Percentiles rank a stretch among this genome's conserved stretches.
Conservation (phyloP, 2,113 vertebrate species). For the Strix uralensis region DNA sequence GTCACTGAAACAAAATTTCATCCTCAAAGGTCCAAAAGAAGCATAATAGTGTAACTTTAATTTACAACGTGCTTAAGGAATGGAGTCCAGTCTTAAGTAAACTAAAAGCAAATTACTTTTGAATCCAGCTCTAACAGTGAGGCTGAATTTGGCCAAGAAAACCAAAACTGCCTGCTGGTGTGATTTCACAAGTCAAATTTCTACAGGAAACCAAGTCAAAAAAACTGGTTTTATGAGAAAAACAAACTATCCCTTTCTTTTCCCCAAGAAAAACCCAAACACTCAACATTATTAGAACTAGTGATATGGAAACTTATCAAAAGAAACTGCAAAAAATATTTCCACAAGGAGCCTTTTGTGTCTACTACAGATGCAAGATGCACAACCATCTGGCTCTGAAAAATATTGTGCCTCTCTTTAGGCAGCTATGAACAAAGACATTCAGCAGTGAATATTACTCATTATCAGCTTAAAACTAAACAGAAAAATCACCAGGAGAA, state of each 20-base stretch:
- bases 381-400: conserved; percentile 43
- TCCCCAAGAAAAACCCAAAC: not conserved
- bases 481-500: not conserved
- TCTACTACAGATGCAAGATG: not conserved
- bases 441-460: not conserved
- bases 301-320: not conserved
- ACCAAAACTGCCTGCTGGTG: not conserved
- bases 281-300: not conserved
- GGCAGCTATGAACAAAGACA: not conserved
- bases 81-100: not conserved
- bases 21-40: not conserved
- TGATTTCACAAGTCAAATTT: not conserved
- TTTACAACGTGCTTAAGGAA: not conserved
- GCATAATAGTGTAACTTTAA: not conserved
- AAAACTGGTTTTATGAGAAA: not conserved
- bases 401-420: conserved; percentile 16
- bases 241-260: not conserved
- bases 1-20: not conserved
- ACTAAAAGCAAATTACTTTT: not conserved
- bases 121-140: not conserved
- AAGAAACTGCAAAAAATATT: not conserved
- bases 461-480: not conserved
- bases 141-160: not conserved
- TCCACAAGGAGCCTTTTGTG: not conserved
- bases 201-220: not conserved